Base-by-base conservation (phyloP, 1,140 invertebrate genomes). In the Leptoteleia sp. region DNA sequence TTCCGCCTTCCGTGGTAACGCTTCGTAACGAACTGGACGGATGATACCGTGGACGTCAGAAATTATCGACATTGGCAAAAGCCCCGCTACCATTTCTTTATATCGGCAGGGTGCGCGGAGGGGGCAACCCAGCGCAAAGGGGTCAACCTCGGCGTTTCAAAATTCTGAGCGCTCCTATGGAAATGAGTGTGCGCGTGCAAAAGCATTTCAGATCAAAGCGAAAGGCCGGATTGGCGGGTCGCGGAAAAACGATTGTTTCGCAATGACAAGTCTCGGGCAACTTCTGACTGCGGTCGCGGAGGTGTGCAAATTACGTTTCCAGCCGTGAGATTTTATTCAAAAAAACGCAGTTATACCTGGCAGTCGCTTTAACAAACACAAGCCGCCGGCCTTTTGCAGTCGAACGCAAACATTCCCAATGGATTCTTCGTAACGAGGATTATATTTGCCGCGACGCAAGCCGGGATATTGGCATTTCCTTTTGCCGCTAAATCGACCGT, bases 1-100 rank as follows among this genome's bases (percentile, higher is more conserved):
- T 25, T 72, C 78, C 62, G 64, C 54, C 79, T 71, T 76, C 55
- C 55, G 67, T 64, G 45, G 37, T 59, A 79, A 79, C 67, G 59
- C 72, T 80, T 76, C 81, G 82, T 82, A 84, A 86, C 81, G 80
- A 37, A 76, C 59, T 52, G 47, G 67, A 47, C 62, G n/a, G 83
- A 85, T 86, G 79, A 82, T 85, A 84, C 82, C 75, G 45, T 43
- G 70, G 64, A 55, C 73, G 68, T 79, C 78, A 77, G 76, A 82
- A 84, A 85, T 86, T 80, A 85, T 87, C 83, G 73, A 59, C 52
- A 40, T 27, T 71, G 37, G 16, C 29, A 22, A 37, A 37, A 85
- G 82, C 80, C 76, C 40, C 50, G 62, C 68, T 80, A 84, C 82
- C 76, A 84, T 86, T 85, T 79, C 83, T 71, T 45, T 61, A 67